These are phyloP conservation scores for Hydropotes inermis DNA, from an alignment of 2,113 vertebrate genomes.

Conservation along the genomic window DNA sequence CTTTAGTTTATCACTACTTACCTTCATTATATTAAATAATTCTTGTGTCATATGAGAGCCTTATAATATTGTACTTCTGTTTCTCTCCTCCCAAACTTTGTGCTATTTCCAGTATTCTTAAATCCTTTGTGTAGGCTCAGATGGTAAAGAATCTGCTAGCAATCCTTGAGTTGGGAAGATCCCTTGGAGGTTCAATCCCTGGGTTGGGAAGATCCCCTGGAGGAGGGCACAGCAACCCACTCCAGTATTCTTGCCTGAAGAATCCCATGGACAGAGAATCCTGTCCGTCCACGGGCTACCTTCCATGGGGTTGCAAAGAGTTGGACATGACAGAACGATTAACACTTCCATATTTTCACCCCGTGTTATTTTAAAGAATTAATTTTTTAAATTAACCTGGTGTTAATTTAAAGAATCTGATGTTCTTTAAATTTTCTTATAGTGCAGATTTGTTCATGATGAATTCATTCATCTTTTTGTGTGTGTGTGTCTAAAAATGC, in stretches of 20 bases:
- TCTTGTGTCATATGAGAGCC: background rate
- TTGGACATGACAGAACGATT: background rate
- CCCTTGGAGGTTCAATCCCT: background rate
- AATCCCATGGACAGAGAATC: background rate
- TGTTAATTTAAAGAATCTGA: too few species aligned
- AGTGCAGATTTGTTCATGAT: background rate
- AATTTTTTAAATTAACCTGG: too few species aligned
- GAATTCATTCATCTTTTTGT: background rate
- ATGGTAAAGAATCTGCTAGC: background rate
- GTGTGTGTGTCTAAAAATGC: background rate
- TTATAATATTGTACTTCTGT: background rate
- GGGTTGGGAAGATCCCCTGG: background rate
- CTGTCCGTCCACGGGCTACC: background rate
- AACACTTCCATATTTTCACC: background rate
- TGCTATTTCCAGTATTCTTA: background rate
- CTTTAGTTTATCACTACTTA: background rate
- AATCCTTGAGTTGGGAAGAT: background rate
- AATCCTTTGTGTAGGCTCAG: background rate
- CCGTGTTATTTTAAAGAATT: background rate
- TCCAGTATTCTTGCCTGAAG: background rate
- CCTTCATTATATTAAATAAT: background rate
- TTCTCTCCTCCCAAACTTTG: background rate
- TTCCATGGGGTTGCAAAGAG: background rate
- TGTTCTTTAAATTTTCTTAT: background rate
- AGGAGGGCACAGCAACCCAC: background rate